Evolutionary conservation across 1,140 invertebrate species (phyloP).

Genomic region (Sipha flava): DNA sequence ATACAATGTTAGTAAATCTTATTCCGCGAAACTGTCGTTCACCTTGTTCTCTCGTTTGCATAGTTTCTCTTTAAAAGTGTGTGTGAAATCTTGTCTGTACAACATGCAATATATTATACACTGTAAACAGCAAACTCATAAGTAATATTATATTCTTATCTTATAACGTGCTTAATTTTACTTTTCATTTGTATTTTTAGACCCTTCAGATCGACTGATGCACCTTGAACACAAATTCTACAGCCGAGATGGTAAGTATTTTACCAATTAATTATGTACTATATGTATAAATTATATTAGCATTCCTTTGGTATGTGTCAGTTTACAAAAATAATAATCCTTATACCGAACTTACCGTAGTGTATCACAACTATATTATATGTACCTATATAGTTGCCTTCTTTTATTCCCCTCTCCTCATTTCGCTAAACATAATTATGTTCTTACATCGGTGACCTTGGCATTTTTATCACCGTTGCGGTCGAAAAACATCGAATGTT

Average conservation of each 20-base stretch:
- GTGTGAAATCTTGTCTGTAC: neutral
- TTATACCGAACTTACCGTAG: no score
- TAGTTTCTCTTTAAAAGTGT: neutral
- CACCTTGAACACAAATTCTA: constrained; percentile 10
- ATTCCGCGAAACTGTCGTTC: neutral
- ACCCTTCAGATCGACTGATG: constrained; percentile 12
- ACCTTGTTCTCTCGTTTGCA: neutral
- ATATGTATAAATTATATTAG: neutral
- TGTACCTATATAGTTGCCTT: neutral
- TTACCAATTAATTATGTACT: no score
- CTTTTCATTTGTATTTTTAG: neutral
- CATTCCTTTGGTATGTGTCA: no score
- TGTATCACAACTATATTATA: neutral
- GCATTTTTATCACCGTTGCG: constrained; percentile 11
- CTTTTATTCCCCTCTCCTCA: neutral
- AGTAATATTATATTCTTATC: no score
- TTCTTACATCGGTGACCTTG: constrained; percentile 1
- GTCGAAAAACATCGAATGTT: neutral
- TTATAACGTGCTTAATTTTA: neutral
- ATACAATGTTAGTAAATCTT: neutral
- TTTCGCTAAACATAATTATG: constrained; percentile 1
- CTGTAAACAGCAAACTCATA: no score
- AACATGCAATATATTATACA: neutral
- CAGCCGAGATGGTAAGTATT: constrained; percentile 11
- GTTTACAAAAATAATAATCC: no score